Base-by-base conservation (phyloP, 2,113 vertebrate species). In the Cheilinus undulatus region DNA sequence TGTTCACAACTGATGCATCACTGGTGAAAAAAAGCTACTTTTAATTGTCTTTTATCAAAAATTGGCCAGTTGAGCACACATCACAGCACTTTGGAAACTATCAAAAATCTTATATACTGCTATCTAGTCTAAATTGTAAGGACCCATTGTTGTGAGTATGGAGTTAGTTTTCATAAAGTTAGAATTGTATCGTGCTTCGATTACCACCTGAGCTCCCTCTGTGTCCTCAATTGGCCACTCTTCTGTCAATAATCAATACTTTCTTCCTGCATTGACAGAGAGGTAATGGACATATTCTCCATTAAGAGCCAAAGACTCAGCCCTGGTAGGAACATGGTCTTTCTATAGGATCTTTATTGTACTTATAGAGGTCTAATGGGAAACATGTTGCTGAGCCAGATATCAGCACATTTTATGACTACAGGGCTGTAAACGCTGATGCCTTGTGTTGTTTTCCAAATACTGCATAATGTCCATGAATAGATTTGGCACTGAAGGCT, bases 361-460 rank as follows among this genome's bases (percentile, higher is more conserved):
- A 66, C 69, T 79, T 80, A 52, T 49, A 24, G 56, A 54, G 46
- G 68, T 43, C 67, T 89, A 86, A 91, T 81, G 80, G 76, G 82
- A 90, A 50, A 36, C 70, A 80, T 83, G 54, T 70, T 69, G 78
- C 72, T 82, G 82, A 65, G 58, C 52, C 63, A 60, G 49, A 69
- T 60, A 57, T 56, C 40, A 45, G 57, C 20, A 73, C 70, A 48
- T 78, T 78, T 86, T 73, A 89, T 66, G 40, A 80, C 49, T 49
- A 50, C 51, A 12, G 48, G 51, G 46, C 38, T 66, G 68, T 75
- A 78, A 73, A 48, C 63, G 80, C 76, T 58, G 59, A 60, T 34
- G 48, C 83, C 28, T 69, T 50, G 28, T 58, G 45, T 62, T 67
- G 54, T 72, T 58, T 67, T 73, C 69, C 51, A 24, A 17, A 71